Evolutionary conservation across 2,797 vertebrate genomes (phyloP).

Genomic region (Chloroceryle inda): DNA sequence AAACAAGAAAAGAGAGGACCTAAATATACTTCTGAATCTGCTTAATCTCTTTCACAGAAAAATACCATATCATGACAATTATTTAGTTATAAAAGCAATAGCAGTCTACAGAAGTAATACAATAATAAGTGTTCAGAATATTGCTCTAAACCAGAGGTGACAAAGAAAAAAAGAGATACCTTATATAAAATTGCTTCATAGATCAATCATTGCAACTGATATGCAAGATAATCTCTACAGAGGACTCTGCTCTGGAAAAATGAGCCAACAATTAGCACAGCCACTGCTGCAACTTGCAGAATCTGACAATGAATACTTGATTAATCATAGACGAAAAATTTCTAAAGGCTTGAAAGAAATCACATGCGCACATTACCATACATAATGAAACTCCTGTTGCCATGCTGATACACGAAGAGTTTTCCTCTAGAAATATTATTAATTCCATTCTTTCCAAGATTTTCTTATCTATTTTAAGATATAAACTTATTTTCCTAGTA

Average conservation of each 20-base stretch:
- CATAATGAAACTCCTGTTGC: not conserved
- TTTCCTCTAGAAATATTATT: not conserved
- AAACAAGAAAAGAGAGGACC: not conserved
- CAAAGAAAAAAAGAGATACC: not conserved
- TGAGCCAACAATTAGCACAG: not conserved
- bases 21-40: not conserved
- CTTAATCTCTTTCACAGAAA: not conserved
- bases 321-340: not conserved
- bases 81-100: not conserved
- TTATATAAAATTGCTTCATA: slow-evolving; percentile 1
- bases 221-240: not conserved
- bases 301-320: not conserved
- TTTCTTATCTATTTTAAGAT: not conserved
- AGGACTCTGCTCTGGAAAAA: not conserved
- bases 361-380: not conserved
- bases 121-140: not conserved
- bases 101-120: not conserved
- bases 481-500: not conserved
- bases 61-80: not conserved
- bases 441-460: not conserved
- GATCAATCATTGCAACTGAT: not conserved
- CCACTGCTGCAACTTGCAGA: not conserved
- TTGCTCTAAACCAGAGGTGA: not conserved
- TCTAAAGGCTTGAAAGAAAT: slow-evolving; percentile 12
- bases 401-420: not conserved